A percentile compares a stretch with the other conserved stretches of the same genome.
Evolutionary conservation across 2,797 vertebrate genomes (phyloP).

Genomic region (Leptatherina wallacei): DNA sequence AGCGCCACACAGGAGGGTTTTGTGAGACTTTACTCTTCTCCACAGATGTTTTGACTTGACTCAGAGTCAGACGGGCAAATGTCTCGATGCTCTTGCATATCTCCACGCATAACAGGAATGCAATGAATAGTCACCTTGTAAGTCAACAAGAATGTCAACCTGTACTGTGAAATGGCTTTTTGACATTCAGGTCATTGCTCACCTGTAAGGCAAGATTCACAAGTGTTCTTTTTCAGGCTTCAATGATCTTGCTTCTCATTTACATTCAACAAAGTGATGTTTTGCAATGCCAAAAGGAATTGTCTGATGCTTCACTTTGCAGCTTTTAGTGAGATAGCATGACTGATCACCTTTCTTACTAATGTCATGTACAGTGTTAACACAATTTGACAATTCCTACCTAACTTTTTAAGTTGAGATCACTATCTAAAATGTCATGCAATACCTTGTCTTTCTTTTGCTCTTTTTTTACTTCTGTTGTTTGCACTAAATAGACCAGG

Average conservation of each 20-base stretch:
- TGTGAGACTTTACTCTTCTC: conserved; percentile 42
- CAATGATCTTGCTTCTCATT: neutral
- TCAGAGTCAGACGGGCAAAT: conserved; percentile 38
- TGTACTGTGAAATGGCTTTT: conserved; percentile 24
- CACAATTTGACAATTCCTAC: neutral
- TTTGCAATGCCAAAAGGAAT: neutral
- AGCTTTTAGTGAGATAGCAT: neutral
- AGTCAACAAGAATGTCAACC: conserved; percentile 30
- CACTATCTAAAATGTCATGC: neutral
- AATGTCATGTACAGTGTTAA: neutral
- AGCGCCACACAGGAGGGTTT: conserved; percentile 53
- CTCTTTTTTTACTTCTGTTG: too few species aligned
- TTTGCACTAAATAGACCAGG: too few species aligned
- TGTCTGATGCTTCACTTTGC: neutral
- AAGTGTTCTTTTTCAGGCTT: neutral
- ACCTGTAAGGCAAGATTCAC: conserved; percentile 8
- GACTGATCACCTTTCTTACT: neutral
- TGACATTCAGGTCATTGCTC: conserved; percentile 18
- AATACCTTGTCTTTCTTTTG: too few species aligned
- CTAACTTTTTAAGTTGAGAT: neutral
- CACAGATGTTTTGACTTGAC: conserved; percentile 61
- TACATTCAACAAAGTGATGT: neutral
- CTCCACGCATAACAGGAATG: conserved; percentile 13
- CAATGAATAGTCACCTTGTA: conserved; percentile 26
- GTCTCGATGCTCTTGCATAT: conserved; percentile 37